These are phyloP conservation scores for Orientallactaga sibirica DNA, from an alignment of 2,797 vertebrate genomes.

Conservation along the genomic window DNA sequence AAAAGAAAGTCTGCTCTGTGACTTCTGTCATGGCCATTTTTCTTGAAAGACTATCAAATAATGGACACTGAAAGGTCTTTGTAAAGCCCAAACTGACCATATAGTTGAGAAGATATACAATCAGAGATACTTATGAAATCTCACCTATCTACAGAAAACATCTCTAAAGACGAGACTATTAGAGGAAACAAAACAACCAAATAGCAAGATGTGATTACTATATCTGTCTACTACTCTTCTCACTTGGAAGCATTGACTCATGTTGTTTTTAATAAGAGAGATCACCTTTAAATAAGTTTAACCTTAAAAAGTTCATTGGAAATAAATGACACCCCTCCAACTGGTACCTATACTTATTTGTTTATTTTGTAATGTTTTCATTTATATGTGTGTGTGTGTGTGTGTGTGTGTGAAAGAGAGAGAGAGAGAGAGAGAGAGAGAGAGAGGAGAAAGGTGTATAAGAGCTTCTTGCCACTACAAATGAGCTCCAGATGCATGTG, in stretches of 20 bases:
- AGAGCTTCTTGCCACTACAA: too few species aligned
- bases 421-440: too few species aligned
- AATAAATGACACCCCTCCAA: background rate
- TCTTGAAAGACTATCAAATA: constrained; percentile 32
- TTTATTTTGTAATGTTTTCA: too few species aligned
- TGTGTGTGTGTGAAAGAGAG: too few species aligned
- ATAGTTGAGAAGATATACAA: constrained; percentile 42
- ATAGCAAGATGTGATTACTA: constrained; percentile 2
- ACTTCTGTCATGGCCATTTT: background rate
- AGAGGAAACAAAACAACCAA: constrained; percentile 8
- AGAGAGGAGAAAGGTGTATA: too few species aligned
- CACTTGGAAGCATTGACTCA: constrained; percentile 10
- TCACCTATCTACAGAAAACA: background rate
- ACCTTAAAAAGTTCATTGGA: constrained; percentile 1
- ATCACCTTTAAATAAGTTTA: background rate
- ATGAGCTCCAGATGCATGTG: too few species aligned
- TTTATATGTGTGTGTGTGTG: too few species aligned
- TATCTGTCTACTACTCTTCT: constrained; percentile 37
- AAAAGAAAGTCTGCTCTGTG: constrained; percentile 10
- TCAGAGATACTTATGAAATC: constrained; percentile 29
- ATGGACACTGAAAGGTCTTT: background rate
- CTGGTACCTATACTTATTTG: background rate
- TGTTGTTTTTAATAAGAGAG: constrained; percentile 55
- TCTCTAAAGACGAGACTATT: constrained; percentile 41
- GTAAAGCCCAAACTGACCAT: background rate